Evolutionary conservation across 2,113 vertebrate species (phyloP).

Genomic region (Cnemophilus loriae): DNA sequence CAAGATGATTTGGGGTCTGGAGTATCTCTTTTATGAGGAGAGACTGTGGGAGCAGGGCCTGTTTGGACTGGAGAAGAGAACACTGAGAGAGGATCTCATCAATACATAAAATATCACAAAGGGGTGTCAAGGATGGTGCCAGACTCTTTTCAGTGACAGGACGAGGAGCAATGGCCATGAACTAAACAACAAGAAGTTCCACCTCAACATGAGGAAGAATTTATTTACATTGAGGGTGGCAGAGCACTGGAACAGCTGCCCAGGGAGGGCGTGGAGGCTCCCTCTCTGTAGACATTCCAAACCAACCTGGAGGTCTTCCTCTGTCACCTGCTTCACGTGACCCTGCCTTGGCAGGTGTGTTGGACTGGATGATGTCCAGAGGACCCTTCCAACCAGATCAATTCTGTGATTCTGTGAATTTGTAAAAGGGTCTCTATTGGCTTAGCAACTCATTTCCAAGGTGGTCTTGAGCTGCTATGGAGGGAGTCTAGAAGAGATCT

Average conservation of each 20-base stretch:
- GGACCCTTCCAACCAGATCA: accelerated
- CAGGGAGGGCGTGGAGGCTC: neutral
- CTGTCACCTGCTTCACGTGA: neutral
- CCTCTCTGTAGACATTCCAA: neutral
- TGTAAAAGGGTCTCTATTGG: neutral
- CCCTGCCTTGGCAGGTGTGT: neutral
- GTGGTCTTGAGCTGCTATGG: accelerated
- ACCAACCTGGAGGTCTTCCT: neutral
- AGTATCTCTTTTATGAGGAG: neutral
- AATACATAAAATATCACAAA: neutral
- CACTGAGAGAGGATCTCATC: neutral
- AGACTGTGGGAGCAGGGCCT: neutral
- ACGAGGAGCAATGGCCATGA: neutral
- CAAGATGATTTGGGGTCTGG: neutral
- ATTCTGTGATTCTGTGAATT: neutral
- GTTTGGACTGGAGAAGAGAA: neutral
- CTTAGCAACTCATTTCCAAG: neutral
- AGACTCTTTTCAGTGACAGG: neutral
- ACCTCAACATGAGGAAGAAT: neutral
- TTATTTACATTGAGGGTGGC: neutral
- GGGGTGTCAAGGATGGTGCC: neutral
- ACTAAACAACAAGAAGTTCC: neutral
- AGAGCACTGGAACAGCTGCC: neutral
- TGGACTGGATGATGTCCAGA: neutral
- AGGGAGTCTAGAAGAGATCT: neutral